Conservation (phyloP, 2,113 vertebrate genomes). For the Leptodactylus fuscus region DNA sequence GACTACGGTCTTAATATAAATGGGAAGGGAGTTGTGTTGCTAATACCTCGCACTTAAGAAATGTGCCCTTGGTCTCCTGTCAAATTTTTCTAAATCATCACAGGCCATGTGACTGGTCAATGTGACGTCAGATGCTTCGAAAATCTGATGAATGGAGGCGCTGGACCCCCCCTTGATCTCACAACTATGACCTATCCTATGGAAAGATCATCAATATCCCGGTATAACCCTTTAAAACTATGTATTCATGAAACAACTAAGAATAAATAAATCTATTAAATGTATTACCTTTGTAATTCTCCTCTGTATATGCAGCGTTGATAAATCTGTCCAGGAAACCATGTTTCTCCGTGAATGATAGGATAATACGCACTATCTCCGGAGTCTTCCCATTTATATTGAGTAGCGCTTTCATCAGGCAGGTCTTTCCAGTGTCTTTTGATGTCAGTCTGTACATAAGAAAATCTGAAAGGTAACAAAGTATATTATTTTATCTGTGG, state of each 20-base stretch:
- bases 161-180: too few relatives aligned
- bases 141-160: too few relatives aligned
- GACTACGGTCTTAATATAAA: too few relatives aligned
- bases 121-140: too few relatives aligned
- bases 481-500: not conserved
- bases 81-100: too few relatives aligned
- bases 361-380: conserved; percentile 68
- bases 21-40: not conserved
- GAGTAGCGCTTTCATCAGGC: conserved; percentile 81
- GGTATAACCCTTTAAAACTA: too few relatives aligned
- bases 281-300: conserved; percentile 77
- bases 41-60: too few relatives aligned
- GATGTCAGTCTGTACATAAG: conserved; percentile 78
- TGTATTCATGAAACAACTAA: too few relatives aligned
- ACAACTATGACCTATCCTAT: too few relatives aligned
- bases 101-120: too few relatives aligned
- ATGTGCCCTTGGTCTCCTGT: too few relatives aligned
- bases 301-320: conserved; percentile 80
- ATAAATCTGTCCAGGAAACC: conserved; percentile 74
- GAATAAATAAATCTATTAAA: not conserved
- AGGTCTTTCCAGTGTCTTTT: conserved; percentile 78
- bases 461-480: conserved; percentile 69
- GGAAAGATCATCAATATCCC: too few relatives aligned
- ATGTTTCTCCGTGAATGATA: conserved; percentile 75
- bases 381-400: conserved; percentile 78